phyloP scores from a whole-genome alignment of 2,888 invertebrate species.

The Campopleginae sp. region DNA sequence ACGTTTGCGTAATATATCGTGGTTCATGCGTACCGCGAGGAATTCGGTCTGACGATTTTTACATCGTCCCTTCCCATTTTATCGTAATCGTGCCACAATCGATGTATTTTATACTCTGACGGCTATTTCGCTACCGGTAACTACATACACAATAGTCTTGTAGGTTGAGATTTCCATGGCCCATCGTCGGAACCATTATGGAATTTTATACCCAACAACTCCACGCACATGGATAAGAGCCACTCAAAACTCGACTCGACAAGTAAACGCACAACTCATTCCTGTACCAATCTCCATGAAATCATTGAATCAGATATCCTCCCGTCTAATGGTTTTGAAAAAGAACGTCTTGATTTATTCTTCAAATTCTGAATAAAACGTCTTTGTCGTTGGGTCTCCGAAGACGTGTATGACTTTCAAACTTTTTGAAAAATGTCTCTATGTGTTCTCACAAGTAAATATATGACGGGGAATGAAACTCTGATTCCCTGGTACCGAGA shows the following conservation, averaged over 20 bases:
- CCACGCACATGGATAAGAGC: not conserved
- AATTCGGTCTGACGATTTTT: constrained; percentile 39
- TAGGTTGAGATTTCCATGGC: not conserved
- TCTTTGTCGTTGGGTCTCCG: too few species aligned
- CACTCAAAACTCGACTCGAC: not conserved
- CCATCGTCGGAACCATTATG: not conserved
- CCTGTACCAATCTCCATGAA: too few species aligned
- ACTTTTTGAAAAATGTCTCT: too few species aligned
- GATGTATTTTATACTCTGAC: constrained; percentile 1
- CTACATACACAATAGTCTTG: not conserved
- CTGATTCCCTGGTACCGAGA: too few species aligned
- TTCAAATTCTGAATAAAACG: too few species aligned
- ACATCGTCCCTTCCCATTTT: constrained; percentile 1
- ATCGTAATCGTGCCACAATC: constrained; percentile 25
- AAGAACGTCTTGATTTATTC: too few species aligned
- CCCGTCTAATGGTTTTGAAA: too few species aligned
- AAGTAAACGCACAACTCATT: not conserved
- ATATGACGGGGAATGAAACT: too few species aligned
- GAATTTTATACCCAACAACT: not conserved
- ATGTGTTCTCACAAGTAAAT: too few species aligned
- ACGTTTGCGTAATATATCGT: constrained; percentile 35
- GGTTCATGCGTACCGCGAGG: constrained; percentile 40
- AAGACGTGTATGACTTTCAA: too few species aligned
- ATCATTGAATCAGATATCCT: not conserved
- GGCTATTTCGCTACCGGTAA: not conserved